phyloP scores from a whole-genome alignment of 2,797 vertebrate genomes.

The Anomalospiza imberbis region DNA sequence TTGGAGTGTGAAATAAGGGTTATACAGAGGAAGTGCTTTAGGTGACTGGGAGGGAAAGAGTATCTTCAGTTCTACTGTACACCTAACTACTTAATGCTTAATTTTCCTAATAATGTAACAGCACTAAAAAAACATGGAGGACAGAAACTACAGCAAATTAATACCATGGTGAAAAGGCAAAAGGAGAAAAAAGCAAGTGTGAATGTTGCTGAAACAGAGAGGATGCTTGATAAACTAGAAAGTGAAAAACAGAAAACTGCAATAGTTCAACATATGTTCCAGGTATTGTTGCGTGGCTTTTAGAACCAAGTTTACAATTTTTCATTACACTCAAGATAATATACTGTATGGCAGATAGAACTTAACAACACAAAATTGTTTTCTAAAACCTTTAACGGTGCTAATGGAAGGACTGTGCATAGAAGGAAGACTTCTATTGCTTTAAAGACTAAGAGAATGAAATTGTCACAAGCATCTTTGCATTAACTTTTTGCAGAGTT shows the following conservation, averaged over 20 bases:
- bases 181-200: not conserved
- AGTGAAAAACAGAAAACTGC: conserved; percentile 27
- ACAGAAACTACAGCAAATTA: conserved; percentile 44
- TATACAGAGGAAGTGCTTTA: not conserved
- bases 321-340: not conserved
- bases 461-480: not conserved
- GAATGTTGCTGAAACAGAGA: not conserved
- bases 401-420: not conserved
- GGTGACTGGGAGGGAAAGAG: not conserved
- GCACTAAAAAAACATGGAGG: conserved; percentile 54
- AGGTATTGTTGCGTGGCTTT: conserved; percentile 66
- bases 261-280: conserved; percentile 70
- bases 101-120: conserved; percentile 39
- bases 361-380: not conserved
- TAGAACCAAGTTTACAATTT: not conserved
- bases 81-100: not conserved
- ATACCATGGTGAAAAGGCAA: not conserved
- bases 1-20: not conserved
- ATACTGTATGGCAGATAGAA: not conserved
- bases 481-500: not conserved
- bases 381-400: not conserved
- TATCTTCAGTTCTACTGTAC: not conserved
- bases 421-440: not conserved
- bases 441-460: not conserved
- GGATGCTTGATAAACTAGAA: not conserved